Conservation (phyloP, 1,140 invertebrate genomes). For the Drosophila burlai region DNA sequence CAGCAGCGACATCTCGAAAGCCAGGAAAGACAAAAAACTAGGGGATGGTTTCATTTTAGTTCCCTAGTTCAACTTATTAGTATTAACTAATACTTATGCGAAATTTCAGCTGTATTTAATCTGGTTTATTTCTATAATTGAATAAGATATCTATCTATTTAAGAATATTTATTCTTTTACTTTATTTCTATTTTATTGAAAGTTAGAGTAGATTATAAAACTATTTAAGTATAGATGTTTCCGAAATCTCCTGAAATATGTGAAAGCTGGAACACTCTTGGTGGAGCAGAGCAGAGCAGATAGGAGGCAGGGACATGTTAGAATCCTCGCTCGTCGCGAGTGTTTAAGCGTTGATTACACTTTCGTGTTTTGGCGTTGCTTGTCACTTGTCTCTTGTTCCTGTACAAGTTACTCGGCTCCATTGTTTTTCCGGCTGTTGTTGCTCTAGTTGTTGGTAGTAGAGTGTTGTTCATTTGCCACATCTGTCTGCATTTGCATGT, state of each 20-base stretch:
- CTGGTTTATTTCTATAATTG: background rate
- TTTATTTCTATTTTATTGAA: too few relatives aligned
- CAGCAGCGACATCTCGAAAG: constrained; percentile 19
- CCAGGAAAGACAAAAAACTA: background rate
- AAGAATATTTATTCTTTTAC: too few relatives aligned
- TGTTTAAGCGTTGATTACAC: constrained; percentile 83
- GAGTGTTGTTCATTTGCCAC: constrained; percentile 59
- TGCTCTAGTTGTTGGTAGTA: constrained; percentile 33
- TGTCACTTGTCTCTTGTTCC: constrained; percentile 70
- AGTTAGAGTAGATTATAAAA: too few relatives aligned
- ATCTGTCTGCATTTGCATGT: constrained; percentile 56
- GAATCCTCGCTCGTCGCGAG: constrained; percentile 68
- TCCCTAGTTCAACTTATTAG: background rate
- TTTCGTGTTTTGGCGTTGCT: constrained; percentile 76
- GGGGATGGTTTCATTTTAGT: background rate
- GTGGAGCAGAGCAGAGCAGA: background rate
- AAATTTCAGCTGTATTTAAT: too few relatives aligned
- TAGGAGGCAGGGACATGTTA: constrained; percentile 54
- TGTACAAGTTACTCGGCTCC: constrained; percentile 38
- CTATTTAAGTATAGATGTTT: too few relatives aligned
- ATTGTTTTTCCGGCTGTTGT: constrained; percentile 39
- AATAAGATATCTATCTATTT: background rate
- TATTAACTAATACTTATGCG: background rate
- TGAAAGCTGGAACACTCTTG: background rate
- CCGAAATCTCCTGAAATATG: background rate